Conservation (phyloP, 2,113 vertebrate species). For the Equus przewalskii region DNA sequence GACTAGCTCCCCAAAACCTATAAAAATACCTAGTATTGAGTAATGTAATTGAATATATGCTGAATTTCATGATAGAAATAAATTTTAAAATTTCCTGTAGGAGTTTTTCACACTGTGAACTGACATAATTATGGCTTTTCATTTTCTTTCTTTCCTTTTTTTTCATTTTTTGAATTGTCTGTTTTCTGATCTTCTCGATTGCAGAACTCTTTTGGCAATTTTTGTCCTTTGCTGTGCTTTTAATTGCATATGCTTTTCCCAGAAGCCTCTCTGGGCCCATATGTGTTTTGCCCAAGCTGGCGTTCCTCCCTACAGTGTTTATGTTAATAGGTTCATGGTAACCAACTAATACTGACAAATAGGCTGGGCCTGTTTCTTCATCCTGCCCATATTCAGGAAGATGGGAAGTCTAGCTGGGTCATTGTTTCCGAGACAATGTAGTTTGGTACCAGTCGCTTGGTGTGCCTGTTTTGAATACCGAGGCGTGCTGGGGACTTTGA, state of each 20-base stretch:
- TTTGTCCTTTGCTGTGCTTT: neutral
- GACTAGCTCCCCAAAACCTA: neutral
- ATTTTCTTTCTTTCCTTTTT: neutral
- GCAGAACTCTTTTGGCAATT: neutral
- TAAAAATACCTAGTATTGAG: neutral
- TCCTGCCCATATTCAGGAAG: neutral
- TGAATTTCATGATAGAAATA: conserved; percentile 70
- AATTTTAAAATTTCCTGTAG: conserved; percentile 72
- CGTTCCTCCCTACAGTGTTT: neutral
- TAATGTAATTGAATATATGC: conserved; percentile 63
- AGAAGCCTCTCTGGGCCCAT: neutral
- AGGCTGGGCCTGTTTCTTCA: neutral
- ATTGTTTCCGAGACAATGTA: neutral
- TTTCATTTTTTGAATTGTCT: neutral
- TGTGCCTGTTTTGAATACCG: neutral
- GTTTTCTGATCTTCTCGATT: neutral
- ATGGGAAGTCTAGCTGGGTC: neutral
- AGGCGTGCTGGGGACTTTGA: neutral
- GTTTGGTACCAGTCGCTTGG: neutral
- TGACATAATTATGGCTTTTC: conserved; percentile 6
- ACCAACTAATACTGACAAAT: neutral
- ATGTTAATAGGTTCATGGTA: neutral
- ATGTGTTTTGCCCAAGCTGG: neutral
- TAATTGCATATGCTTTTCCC: neutral
- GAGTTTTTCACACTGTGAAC: conserved; percentile 58